Percentiles rank a stretch among this genome's conserved stretches.
Evolutionary conservation across 2,113 vertebrate genomes (phyloP).

Genomic region (Eptesicus fuscus): DNA sequence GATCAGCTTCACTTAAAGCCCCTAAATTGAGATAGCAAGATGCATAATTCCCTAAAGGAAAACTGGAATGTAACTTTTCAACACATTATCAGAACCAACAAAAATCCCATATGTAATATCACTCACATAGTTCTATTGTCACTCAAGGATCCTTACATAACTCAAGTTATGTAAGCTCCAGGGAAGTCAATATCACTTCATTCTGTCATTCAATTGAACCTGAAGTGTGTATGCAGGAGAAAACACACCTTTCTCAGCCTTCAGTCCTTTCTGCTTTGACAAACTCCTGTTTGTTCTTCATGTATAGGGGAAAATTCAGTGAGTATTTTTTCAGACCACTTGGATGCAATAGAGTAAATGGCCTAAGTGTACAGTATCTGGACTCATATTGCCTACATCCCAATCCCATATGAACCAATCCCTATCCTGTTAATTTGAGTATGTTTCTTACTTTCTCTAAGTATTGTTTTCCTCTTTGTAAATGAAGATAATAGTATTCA

Average conservation of each 20-base stretch:
- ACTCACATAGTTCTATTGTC: background rate
- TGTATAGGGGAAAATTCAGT: background rate
- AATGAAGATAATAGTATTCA: conserved; percentile 8
- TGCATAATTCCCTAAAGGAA: background rate
- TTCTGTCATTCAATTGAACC: background rate
- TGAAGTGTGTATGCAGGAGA: background rate
- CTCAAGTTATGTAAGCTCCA: background rate
- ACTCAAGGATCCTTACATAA: background rate
- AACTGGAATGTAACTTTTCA: background rate
- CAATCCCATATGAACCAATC: background rate
- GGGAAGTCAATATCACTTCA: background rate
- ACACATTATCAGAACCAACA: background rate
- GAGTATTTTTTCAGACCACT: background rate
- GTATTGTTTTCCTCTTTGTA: background rate
- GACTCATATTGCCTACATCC: background rate
- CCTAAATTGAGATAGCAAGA: background rate
- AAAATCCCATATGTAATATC: background rate
- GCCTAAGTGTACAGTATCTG: background rate
- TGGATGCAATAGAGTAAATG: background rate
- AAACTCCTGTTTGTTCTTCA: background rate
- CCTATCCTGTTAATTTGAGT: background rate
- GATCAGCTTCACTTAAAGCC: background rate
- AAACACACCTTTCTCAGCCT: background rate
- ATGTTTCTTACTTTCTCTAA: conserved; percentile 5
- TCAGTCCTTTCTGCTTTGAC: background rate